These are phyloP conservation scores for Drosophila acutilabella DNA, from an alignment of 2,888 invertebrate species.

Conservation along the genomic window DNA sequence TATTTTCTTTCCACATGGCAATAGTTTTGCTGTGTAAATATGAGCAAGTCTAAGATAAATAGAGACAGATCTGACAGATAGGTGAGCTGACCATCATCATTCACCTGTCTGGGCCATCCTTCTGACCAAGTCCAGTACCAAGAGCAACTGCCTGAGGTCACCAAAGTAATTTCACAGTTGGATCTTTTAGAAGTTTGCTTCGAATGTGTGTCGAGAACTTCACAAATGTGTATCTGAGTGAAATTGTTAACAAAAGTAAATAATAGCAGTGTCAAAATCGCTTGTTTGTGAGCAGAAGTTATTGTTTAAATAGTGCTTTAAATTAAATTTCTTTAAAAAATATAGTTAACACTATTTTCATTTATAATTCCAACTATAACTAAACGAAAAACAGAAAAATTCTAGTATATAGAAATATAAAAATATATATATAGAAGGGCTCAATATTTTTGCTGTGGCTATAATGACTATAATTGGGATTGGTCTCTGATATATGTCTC, in stretches of 20 bases:
- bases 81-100: not conserved
- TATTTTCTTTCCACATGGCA: conserved; percentile 45
- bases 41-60: conserved; percentile 19
- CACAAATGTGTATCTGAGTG: conserved; percentile 15
- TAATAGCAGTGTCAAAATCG: not conserved
- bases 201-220: conserved; percentile 31
- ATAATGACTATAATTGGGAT: too few species aligned
- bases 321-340: too few species aligned
- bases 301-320: not conserved
- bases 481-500: too few species aligned
- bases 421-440: too few species aligned
- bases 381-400: too few species aligned
- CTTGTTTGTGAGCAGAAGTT: not conserved
- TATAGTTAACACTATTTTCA: too few species aligned
- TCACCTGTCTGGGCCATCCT: conserved; percentile 17
- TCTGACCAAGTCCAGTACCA: conserved; percentile 15
- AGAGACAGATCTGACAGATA: conserved; percentile 18
- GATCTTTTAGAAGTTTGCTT: conserved; percentile 17
- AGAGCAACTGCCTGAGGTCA: conserved; percentile 28
- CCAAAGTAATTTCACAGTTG: conserved; percentile 51
- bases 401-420: too few species aligned
- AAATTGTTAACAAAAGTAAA: conserved; percentile 5
- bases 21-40: conserved; percentile 37
- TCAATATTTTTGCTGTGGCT: too few species aligned
- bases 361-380: too few species aligned